Evolutionary conservation across 2,113 vertebrate species (phyloP).

Genomic region (Ceyx margarethae): DNA sequence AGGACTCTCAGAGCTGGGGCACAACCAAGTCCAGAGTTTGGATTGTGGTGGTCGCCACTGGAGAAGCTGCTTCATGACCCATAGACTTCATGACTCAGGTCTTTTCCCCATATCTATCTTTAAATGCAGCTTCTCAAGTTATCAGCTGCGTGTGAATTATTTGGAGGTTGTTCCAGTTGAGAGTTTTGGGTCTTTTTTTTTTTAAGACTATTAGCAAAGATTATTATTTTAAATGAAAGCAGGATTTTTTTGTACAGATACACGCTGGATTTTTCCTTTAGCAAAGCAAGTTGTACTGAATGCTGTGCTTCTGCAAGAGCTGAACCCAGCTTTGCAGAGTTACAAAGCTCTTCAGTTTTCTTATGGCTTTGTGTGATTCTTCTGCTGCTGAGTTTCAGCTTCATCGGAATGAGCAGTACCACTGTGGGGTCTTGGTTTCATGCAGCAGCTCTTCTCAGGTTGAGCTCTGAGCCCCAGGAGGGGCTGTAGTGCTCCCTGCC

Average conservation of each 20-base stretch:
- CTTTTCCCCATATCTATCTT: neutral
- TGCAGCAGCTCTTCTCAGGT: neutral
- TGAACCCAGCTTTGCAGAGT: neutral
- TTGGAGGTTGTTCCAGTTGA: neutral
- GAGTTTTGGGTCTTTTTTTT: neutral
- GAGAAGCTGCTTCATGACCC: neutral
- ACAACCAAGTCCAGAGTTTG: rapidly evolving
- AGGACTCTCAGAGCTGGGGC: neutral
- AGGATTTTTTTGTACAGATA: neutral
- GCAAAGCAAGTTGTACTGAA: slow-evolving; percentile 5
- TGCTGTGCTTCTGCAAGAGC: neutral
- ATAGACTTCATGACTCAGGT: neutral
- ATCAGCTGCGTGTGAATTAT: neutral
- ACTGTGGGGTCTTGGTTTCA: slow-evolving; percentile 30
- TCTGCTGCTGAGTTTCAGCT: neutral
- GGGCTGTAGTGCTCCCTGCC: neutral
- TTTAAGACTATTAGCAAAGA: neutral
- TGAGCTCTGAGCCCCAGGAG: neutral
- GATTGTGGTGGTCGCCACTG: neutral
- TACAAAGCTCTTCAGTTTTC: neutral
- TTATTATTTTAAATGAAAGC: neutral
- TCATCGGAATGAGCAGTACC: neutral
- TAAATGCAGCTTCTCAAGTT: neutral
- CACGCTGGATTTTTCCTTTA: slow-evolving; percentile 48
- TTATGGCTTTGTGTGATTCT: neutral